Evolutionary conservation across 2,113 vertebrate genomes (phyloP), one percentile per base, ranked within the genome.

Genomic region (Todiramphus chloris): DNA sequence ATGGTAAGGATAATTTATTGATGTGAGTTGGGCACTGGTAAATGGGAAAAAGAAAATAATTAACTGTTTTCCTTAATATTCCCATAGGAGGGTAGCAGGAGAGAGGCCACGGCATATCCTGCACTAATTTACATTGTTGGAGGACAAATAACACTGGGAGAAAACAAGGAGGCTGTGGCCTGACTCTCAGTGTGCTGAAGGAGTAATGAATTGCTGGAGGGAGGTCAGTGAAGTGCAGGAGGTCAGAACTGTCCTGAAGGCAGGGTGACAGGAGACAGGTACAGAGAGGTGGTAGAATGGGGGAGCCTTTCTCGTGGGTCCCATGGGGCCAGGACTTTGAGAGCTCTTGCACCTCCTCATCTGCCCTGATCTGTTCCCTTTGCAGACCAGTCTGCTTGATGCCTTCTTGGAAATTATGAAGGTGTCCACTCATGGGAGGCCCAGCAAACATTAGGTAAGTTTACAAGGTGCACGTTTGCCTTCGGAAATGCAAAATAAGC

Each of bases 51-150:
- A 95, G 63, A 59, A 48, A 33, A 31, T 30, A 78, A 92, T 86
- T 60, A 77, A 60, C 70, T 90, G 19, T 95, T 96, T 96, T 93
- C 69, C 79, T 90, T 95, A 97, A 87, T 91, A 89, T 24, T 95
- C 88, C 82, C 73, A 73, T 83, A 96, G 80, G 28, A 95, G 63
- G 6, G 53, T 48, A 78, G 37, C 27, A 89, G 31, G 48, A 64
- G 58, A 92, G 76, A 93, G 60, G 70, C 46, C 67, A 88, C 58
- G 41, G 48, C 43, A 93, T 64, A 89, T 35, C 48, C 37, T 3
- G 5, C 35, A 58, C 16, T 83, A 53, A 94, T 90, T 91, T 93
- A 74, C 30, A 28, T 51, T 51, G 41, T 16, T n/a, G 30, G 58
- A 86, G 70, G 43, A 59, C 43, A 87, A 63, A 93, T 74, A 69